Conservation (phyloP, 2,888 invertebrate species). For the Congeria kusceri region DNA sequence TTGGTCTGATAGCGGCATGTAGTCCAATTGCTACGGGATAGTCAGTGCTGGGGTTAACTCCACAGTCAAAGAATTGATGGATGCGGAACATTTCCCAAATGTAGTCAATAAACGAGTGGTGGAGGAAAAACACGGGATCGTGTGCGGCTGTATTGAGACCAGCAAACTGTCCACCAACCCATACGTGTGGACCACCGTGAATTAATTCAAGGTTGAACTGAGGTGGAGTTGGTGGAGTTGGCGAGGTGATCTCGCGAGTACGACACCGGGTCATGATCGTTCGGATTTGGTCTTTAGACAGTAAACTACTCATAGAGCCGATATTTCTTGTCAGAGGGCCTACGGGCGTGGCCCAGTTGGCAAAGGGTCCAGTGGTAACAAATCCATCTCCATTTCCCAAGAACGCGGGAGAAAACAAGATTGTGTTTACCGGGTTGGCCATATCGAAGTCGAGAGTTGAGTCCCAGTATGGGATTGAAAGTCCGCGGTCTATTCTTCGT, state of each 20-base stretch:
- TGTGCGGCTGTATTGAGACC: slow-evolving; percentile 72
- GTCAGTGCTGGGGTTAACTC: slow-evolving; percentile 41
- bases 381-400: slow-evolving; percentile 69
- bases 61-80: slow-evolving; percentile 12
- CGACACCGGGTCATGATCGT: slow-evolving; percentile 7
- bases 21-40: slow-evolving; percentile 31
- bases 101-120: slow-evolving; percentile 72
- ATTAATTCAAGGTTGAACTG: slow-evolving; percentile 54
- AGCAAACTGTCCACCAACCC: slow-evolving; percentile 75
- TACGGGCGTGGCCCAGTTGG: slow-evolving; percentile 64
- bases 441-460: slow-evolving; percentile 65
- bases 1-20: slow-evolving; percentile 43
- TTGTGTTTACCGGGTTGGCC: slow-evolving; percentile 62
- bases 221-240: slow-evolving; percentile 24
- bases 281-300: slow-evolving; percentile 29
- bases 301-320: slow-evolving; percentile 61
- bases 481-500: slow-evolving; percentile 48
- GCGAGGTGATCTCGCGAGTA: slow-evolving; percentile 36
- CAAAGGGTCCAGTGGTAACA: slow-evolving; percentile 60
- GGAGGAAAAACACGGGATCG: slow-evolving; percentile 72
- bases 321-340: slow-evolving; percentile 68
- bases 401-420: slow-evolving; percentile 67
- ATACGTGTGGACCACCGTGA: slow-evolving; percentile 75
- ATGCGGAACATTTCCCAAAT: slow-evolving; percentile 68
- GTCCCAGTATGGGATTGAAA: slow-evolving; percentile 76